Conservation (phyloP, 1,140 invertebrate genomes). For the Chironomus tepperi region DNA sequence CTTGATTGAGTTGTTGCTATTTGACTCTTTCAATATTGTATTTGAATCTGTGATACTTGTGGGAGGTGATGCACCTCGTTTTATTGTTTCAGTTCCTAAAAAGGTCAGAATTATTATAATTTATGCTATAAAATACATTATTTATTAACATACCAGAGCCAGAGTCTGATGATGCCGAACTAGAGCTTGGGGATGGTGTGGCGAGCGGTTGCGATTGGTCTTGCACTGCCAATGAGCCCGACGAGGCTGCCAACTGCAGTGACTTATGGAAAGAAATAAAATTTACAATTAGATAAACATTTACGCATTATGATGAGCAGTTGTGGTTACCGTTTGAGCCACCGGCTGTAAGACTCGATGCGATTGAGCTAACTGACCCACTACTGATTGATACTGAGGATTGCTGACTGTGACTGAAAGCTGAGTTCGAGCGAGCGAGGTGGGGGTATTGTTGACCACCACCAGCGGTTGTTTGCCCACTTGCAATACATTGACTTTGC, state of each 20-base stretch:
- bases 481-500: slow-evolving; percentile 65
- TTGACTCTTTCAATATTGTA: slow-evolving; percentile 36
- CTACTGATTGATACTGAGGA: slow-evolving; percentile 43
- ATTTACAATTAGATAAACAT: neutral
- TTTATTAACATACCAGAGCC: slow-evolving; percentile 34
- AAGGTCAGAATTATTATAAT: neutral
- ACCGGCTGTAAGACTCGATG: slow-evolving; percentile 42
- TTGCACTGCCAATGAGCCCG: slow-evolving; percentile 38
- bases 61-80: slow-evolving; percentile 38
- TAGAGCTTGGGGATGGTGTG: slow-evolving; percentile 42
- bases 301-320: too few species aligned
- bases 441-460: slow-evolving; percentile 35
- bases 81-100: slow-evolving; percentile 40
- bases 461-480: slow-evolving; percentile 46
- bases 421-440: slow-evolving; percentile 41
- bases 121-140: neutral
- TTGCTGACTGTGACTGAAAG: slow-evolving; percentile 41
- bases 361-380: slow-evolving; percentile 43
- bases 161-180: slow-evolving; percentile 39
- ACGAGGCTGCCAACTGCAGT: slow-evolving; percentile 41
- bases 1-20: slow-evolving; percentile 35
- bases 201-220: slow-evolving; percentile 41
- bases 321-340: slow-evolving; percentile 42
- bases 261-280: slow-evolving; percentile 32
- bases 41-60: slow-evolving; percentile 33